phyloP scores from a whole-genome alignment of 2,888 invertebrate genomes.

The Sphaerophoria rueppellii region DNA sequence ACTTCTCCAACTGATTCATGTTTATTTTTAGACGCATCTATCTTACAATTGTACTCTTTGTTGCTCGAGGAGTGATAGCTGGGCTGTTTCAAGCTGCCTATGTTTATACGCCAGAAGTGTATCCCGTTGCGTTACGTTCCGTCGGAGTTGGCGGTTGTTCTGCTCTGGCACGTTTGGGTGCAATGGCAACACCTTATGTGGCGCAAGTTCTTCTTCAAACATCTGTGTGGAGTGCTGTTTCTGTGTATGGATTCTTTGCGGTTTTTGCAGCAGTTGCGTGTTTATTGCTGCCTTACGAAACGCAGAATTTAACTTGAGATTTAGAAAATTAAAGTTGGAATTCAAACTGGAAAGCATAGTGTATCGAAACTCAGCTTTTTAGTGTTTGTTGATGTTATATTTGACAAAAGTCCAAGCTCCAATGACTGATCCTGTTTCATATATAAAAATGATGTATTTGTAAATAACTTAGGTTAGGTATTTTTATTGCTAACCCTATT shows the following conservation, averaged over 20 bases:
- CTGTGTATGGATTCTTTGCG: slow-evolving; percentile 85
- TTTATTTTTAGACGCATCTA: slow-evolving; percentile 86
- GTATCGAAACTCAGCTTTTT: not conserved
- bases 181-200: slow-evolving; percentile 96
- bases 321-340: not conserved
- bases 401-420: not conserved
- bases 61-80: slow-evolving; percentile 95
- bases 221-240: slow-evolving; percentile 84
- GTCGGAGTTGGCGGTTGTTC: slow-evolving; percentile 97
- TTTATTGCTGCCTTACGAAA: slow-evolving; percentile 86
- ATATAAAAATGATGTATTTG: slow-evolving; percentile 41
- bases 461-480: slow-evolving; percentile 47
- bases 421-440: slow-evolving; percentile 66
- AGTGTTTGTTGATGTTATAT: not conserved
- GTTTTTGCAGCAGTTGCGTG: slow-evolving; percentile 85
- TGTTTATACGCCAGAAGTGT: slow-evolving; percentile 97
- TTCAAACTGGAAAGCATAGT: not conserved
- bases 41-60: slow-evolving; percentile 91
- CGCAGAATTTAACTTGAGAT: slow-evolving; percentile 54
- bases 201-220: slow-evolving; percentile 90
- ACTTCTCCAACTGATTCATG: not conserved
- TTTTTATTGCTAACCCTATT: no score
- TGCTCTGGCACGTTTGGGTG: slow-evolving; percentile 94
- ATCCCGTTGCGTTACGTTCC: slow-evolving; percentile 93
- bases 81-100: slow-evolving; percentile 98